Evolutionary conservation across 35 echinoderm and acorn worm genomes (phyloP), one percentile per base, ranked within the genome.

Genomic region (Acanthaster planci): DNA sequence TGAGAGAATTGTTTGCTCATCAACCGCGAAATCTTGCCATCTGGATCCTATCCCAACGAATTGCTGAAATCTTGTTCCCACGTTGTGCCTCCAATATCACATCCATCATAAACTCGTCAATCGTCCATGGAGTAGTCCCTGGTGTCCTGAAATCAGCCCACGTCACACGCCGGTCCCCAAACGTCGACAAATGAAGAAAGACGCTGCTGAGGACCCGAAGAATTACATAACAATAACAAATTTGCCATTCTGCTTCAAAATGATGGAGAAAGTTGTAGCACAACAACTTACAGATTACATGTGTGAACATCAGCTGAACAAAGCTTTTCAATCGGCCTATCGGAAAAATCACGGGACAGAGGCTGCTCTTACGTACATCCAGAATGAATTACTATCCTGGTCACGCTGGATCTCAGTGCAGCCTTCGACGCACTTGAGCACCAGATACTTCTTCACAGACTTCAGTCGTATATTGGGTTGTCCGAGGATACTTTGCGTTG

Each of bases 401-500:
- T 92, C 30, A 37, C 55, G 53, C 38, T 82, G 55, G 90, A 92
- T 58, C 85, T 80, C 30, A 75, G 54, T 50, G 77, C 78, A 30
- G 90, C 90, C 2, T 92, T 92, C 87, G 85, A 92, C 67, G 64
- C 90, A 76, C 38, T 92, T 35, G 72, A 87, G 42, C 80, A 92
- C n/a, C 22, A 50, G n/a, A 34, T 92, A 18, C 52, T 93, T 35
- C 75, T 93, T 37, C 23, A 77, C 16, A 76, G 72, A 12, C 79
- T 88, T 52, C n/a, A 39, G 37, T 37, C 52, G 52, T 37, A 27
- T 10, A 67, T 59, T 86, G 78, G 32, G 8, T 60, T 87, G 38
- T 83, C 85, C 9, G 90, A 85, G 82, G 44, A 55, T 40, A 53
- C 80, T 38, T 35, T 52, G 18, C 39, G 38, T 19, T 93, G 85